Percentiles rank a stretch among this genome's conserved stretches.
Conservation (phyloP, 2,113 vertebrate species). For the Takifugu flavidus region DNA sequence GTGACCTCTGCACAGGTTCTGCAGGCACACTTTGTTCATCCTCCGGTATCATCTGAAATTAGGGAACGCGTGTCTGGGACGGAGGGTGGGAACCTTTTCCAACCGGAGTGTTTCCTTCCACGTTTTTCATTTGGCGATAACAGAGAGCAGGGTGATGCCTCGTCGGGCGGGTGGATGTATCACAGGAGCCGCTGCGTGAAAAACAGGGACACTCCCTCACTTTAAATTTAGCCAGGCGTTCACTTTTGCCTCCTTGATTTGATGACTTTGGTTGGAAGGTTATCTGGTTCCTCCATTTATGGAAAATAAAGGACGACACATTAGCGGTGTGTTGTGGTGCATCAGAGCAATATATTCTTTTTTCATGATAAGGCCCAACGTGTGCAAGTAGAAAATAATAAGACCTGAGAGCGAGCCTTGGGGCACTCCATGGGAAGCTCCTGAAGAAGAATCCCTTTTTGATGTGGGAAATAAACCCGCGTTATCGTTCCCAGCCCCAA, state of each 20-base stretch:
- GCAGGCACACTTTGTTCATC: not conserved
- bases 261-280: not conserved
- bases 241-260: slow-evolving; percentile 11
- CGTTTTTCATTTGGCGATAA: slow-evolving; percentile 66
- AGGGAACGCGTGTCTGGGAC: slow-evolving; percentile 29
- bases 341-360: too few species aligned
- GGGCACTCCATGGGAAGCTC: too few species aligned
- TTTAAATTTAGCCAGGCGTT: slow-evolving; percentile 42
- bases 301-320: too few species aligned
- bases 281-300: too few species aligned
- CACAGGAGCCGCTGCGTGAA: slow-evolving; percentile 20
- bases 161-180: slow-evolving; percentile 33
- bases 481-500: too few species aligned
- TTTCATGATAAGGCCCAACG: too few species aligned
- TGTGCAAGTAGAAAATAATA: too few species aligned
- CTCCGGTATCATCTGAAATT: not conserved
- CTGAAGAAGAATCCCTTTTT: too few species aligned
- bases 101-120: slow-evolving; percentile 57
- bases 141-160: slow-evolving; percentile 42
- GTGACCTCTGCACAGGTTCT: not conserved
- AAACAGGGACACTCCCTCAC: slow-evolving; percentile 30
- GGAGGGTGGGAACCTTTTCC: slow-evolving; percentile 65
- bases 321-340: too few species aligned
- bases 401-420: too few species aligned
- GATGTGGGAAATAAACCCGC: too few species aligned